A percentile compares a stretch with the other conserved stretches of the same genome.
phyloP scores from a whole-genome alignment of 2,113 vertebrate genomes.

The Mesitornis unicolor region DNA sequence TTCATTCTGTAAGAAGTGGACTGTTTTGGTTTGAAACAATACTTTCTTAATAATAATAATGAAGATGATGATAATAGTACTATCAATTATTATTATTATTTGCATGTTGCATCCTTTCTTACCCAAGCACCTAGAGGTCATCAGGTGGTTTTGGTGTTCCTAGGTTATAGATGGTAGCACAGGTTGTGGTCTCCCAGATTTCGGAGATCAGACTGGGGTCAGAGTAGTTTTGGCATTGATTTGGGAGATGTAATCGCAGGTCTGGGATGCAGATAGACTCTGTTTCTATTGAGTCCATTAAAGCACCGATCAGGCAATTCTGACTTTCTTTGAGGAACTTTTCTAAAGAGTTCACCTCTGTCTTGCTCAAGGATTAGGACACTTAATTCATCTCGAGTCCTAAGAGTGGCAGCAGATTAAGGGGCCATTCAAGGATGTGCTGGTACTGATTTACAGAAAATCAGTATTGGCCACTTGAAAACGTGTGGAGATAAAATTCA shows the following conservation, averaged over 20 bases:
- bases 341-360: background rate
- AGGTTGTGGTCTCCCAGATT: background rate
- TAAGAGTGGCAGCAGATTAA: background rate
- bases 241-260: background rate
- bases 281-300: background rate
- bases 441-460: background rate
- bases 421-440: background rate
- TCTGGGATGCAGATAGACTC: background rate
- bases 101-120: background rate
- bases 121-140: fast-evolving
- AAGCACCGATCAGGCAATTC: background rate
- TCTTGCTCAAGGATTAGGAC: background rate
- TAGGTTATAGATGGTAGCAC: no score
- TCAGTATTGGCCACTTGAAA: background rate
- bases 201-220: background rate
- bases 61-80: no score
- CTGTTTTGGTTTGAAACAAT: fast-evolving
- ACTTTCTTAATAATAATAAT: background rate
- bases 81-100: no score
- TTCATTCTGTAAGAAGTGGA: fast-evolving
- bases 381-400: background rate
- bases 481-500: background rate
- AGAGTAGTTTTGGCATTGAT: fast-evolving
- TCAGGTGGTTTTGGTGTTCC: fast-evolving
- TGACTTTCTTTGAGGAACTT: background rate